A percentile compares a stretch with the other conserved stretches of the same genome.
Evolutionary conservation across 2,888 invertebrate genomes (phyloP).

Genomic region (Osmoderma eremita): DNA sequence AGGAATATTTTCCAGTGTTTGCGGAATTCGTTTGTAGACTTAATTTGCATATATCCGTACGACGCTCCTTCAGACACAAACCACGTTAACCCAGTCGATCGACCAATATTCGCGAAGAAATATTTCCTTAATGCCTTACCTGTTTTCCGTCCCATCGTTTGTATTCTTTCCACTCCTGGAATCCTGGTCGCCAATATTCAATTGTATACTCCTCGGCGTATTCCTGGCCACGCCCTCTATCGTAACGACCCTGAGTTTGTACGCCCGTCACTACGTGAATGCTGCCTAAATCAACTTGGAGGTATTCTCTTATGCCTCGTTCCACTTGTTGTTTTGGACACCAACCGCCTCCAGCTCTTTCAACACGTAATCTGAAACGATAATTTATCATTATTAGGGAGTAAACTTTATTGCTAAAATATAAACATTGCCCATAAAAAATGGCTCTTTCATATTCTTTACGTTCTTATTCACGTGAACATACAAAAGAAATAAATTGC

Average conservation of each 20-base stretch:
- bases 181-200: constrained; percentile 74
- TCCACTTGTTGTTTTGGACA: constrained; percentile 77
- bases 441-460: neutral
- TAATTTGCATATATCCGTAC: constrained; percentile 22
- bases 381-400: constrained; percentile 37
- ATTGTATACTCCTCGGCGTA: constrained; percentile 77
- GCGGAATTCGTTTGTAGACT: constrained; percentile 32
- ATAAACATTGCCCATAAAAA: constrained; percentile 34
- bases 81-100: constrained; percentile 23
- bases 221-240: constrained; percentile 78
- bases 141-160: constrained; percentile 73
- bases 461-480: constrained; percentile 14
- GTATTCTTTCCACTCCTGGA: constrained; percentile 71
- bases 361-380: constrained; percentile 71
- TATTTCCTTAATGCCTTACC: constrained; percentile 62
- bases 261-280: constrained; percentile 75
- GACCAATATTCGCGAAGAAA: constrained; percentile 20
- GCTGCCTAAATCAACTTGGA: constrained; percentile 71
- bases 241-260: constrained; percentile 82
- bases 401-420: constrained; percentile 37
- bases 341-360: constrained; percentile 80
- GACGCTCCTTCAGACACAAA: neutral
- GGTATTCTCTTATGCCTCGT: constrained; percentile 73
- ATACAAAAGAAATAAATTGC: constrained; percentile 33
- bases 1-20: constrained; percentile 23